phyloP scores from a whole-genome alignment of 2,888 invertebrate genomes.

The Craniophora ligustri region DNA sequence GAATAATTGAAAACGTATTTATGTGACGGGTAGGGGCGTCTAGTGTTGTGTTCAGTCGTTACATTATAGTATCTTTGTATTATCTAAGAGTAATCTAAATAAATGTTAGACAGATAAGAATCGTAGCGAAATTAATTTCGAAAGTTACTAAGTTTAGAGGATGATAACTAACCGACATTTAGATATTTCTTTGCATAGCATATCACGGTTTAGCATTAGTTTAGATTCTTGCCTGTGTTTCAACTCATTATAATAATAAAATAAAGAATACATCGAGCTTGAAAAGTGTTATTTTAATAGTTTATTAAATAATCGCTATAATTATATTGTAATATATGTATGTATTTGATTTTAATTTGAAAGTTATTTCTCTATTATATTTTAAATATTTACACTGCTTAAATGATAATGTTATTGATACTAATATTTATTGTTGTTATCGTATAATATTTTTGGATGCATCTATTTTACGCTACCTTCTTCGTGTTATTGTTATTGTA shows the following conservation, averaged over 20 bases:
- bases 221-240: constrained; percentile 72
- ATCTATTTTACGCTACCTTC: constrained; percentile 81
- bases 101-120: constrained; percentile 70
- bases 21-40: constrained; percentile 19
- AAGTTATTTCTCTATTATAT: constrained; percentile 82
- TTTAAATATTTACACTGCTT: constrained; percentile 87
- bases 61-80: constrained; percentile 62
- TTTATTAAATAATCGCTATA: constrained; percentile 83
- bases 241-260: constrained; percentile 67
- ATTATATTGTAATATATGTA: constrained; percentile 74
- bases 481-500: constrained; percentile 77
- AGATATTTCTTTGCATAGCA: constrained; percentile 80
- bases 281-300: constrained; percentile 83
- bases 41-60: constrained; percentile 69
- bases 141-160: constrained; percentile 87
- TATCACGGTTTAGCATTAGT: constrained; percentile 75
- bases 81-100: constrained; percentile 70
- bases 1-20: constrained; percentile 52
- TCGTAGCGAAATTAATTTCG: constrained; percentile 71
- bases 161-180: constrained; percentile 81
- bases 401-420: constrained; percentile 84
- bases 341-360: constrained; percentile 75
- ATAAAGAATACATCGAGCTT: constrained; percentile 84
- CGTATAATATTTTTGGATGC: constrained; percentile 86
- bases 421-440: constrained; percentile 84